Evolutionary conservation across 2,113 vertebrate species (phyloP), one percentile per base, ranked within the genome.

Genomic region (Sphaerodactylus townsendi): DNA sequence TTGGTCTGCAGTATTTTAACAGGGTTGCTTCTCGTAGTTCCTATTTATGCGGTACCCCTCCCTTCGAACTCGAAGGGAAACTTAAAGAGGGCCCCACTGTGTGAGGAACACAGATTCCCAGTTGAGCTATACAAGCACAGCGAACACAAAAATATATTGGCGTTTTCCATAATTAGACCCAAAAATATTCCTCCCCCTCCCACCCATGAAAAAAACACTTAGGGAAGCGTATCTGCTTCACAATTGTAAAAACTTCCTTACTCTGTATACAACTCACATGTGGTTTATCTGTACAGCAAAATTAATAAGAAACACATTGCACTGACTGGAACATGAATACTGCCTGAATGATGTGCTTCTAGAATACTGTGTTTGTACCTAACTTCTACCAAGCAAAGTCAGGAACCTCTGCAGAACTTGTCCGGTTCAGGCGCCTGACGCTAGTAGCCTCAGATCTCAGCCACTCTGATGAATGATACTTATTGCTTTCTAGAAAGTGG

Each of bases 111-210:
- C 72, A 86, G 85, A 1, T 2, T 68, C 62, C 17, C 6, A 37
- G 84, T 86, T 79, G 91, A 83, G 86, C 91, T 91, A 85, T 93
- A 87, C 82, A 89, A 6, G 66, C 44, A 86, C 10, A 37, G 62
- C 13, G 11, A 65, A 25, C 30, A 86, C 65, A 81, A 72, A 41
- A 85, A 73, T 71, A 53, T 74, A 88, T 81, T 79, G 64, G 83
- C 80, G 76, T 23, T 85, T 94, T 93, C 80, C 79, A 80, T 77
- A 90, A 33, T 82, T 86, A 64, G 68, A 81, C 30, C 90, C 92
- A 90, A 90, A 79, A 84, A 94, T 93, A 85, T 91, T 90, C 91
- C 81, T 91, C 85, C 89, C 86, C 92, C 91, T 91, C 93, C 83
- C 3, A 7, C 65, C 74, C 4, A 41, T 70, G 44, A 62, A 10